phyloP scores from a whole-genome alignment of 1,140 invertebrate genomes.

The Ephestia elutella region DNA sequence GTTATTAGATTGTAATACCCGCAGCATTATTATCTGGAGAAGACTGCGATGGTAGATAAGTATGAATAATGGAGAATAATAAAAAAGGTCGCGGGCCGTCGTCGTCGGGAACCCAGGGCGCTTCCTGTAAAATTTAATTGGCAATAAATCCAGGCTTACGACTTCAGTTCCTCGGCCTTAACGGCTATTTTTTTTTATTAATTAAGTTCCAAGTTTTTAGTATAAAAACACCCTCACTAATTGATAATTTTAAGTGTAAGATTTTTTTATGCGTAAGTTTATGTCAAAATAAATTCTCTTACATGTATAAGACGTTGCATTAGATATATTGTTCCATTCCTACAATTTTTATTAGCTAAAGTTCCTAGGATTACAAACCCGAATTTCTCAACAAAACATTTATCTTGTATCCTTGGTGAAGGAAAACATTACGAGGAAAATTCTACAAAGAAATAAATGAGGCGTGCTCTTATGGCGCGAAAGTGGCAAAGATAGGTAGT shows the following conservation, averaged over 20 bases:
- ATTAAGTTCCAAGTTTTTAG: conserved; percentile 7
- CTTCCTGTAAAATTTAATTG: conserved; percentile 19
- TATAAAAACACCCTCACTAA: neutral
- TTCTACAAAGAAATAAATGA: conserved; percentile 2
- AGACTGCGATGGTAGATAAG: neutral
- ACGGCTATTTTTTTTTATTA: conserved; percentile 15
- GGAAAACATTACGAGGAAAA: neutral
- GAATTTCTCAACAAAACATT: neutral
- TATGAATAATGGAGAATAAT: conserved; percentile 5
- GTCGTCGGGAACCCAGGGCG: conserved; percentile 11
- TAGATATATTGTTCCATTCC: too few species aligned
- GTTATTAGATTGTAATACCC: neutral
- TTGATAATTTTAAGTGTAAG: too few species aligned
- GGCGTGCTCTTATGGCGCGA: neutral
- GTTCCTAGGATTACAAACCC: too few species aligned
- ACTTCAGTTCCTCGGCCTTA: conserved; percentile 8
- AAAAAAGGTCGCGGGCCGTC: neutral
- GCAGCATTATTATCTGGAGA: neutral
- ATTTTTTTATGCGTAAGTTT: too few species aligned
- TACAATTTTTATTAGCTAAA: too few species aligned
- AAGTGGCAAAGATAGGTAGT: neutral
- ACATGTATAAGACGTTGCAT: too few species aligned
- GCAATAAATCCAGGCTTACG: conserved; percentile 16
- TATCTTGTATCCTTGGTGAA: neutral
- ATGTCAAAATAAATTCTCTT: too few species aligned